Conservation (phyloP, 2,113 vertebrate genomes). For the Oreochromis spilurus region DNA sequence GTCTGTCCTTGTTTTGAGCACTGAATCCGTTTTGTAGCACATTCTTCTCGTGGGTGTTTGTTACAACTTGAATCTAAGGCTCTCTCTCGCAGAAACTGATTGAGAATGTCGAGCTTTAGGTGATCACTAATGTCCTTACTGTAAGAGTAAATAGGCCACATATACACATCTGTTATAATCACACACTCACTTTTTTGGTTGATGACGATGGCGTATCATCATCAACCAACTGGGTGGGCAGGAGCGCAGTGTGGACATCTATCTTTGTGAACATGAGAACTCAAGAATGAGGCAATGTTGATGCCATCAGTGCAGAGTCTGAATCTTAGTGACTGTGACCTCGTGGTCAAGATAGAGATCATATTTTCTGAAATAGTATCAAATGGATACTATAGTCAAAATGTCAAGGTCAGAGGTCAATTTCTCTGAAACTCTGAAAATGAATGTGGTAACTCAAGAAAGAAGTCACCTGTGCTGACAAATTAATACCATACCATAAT, state of each 20-base stretch:
- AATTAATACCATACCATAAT: not conserved
- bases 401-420: not conserved
- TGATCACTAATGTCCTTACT: not conserved
- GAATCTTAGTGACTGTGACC: not conserved
- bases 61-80: not conserved
- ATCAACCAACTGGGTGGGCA: no score
- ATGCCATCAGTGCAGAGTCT: not conserved
- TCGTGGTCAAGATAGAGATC: not conserved
- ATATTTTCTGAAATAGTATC: not conserved
- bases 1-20: not conserved
- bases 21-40: not conserved
- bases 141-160: not conserved
- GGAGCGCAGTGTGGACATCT: not conserved
- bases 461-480: not conserved
- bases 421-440: not conserved
- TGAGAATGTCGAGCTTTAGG: not conserved
- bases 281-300: not conserved
- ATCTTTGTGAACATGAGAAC: not conserved
- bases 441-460: not conserved
- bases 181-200: not conserved
- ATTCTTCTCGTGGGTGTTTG: not conserved
- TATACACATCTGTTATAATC: not conserved
- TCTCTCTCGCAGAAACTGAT: not conserved
- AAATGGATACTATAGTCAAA: not conserved
- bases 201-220: not conserved